Evolutionary conservation across 1,140 invertebrate species (phyloP).

Genomic region (Drosophila jambulina): DNA sequence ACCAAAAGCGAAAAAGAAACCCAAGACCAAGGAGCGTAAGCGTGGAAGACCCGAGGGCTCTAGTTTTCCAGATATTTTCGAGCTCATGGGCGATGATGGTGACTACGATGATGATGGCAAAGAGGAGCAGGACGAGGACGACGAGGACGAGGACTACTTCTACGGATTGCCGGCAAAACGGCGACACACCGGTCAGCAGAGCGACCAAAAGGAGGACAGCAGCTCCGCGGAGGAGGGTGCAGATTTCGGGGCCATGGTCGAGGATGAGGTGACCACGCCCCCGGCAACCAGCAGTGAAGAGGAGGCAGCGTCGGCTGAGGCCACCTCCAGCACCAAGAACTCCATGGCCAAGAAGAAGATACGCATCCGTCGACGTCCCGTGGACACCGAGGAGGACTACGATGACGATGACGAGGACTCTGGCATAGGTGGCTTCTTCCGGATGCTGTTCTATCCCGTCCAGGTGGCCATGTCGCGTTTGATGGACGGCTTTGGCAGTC

Average conservation of each 20-base stretch:
- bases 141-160: constrained; percentile 49
- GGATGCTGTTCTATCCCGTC: constrained; percentile 81
- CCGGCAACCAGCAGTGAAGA: not conserved
- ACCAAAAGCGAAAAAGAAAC: not conserved
- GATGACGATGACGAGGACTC: constrained; percentile 53
- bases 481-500: constrained; percentile 56
- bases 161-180: constrained; percentile 4
- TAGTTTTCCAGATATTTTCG: constrained; percentile 56
- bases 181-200: not conserved
- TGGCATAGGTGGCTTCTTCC: constrained; percentile 69
- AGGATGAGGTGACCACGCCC: constrained; percentile 25
- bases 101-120: constrained; percentile 50
- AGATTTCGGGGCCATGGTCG: constrained; percentile 74
- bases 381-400: constrained; percentile 52
- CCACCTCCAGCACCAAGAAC: constrained; percentile 55
- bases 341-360: constrained; percentile 61
- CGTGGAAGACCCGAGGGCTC: constrained; percentile 6
- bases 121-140: constrained; percentile 15
- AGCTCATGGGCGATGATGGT: constrained; percentile 51
- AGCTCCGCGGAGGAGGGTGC: constrained; percentile 76
- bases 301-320: not conserved
- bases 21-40: constrained; percentile 18
- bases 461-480: constrained; percentile 73
- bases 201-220: constrained; percentile 47
- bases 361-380: constrained; percentile 66